Evolutionary conservation across 2,888 invertebrate genomes (phyloP).

Genomic region (Melinaea marsaeus): DNA sequence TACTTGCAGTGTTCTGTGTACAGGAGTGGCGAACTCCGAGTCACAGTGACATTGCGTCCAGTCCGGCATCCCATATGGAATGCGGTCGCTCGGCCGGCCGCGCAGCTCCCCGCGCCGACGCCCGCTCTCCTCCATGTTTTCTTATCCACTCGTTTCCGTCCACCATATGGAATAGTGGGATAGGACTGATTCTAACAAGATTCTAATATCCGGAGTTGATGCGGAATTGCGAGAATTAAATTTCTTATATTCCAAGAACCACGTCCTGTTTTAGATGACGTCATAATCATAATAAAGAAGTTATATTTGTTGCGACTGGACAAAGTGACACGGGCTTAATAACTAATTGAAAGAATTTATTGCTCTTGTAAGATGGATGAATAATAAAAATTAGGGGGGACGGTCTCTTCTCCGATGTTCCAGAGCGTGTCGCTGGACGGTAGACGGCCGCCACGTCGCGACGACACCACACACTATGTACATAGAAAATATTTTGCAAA

Average conservation of each 20-base stretch:
- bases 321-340: background rate
- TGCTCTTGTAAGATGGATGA: slow-evolving; percentile 10
- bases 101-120: slow-evolving; percentile 45
- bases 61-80: slow-evolving; percentile 75
- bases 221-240: slow-evolving; percentile 20
- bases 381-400: slow-evolving; percentile 33
- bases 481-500: slow-evolving; percentile 47
- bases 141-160: slow-evolving; percentile 66
- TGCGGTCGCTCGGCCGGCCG: slow-evolving; percentile 71
- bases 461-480: slow-evolving; percentile 48
- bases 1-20: slow-evolving; percentile 36
- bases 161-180: slow-evolving; percentile 70
- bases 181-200: slow-evolving; percentile 65
- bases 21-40: slow-evolving; percentile 49
- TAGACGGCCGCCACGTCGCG: slow-evolving; percentile 67
- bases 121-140: slow-evolving; percentile 69
- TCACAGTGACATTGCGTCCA: slow-evolving; percentile 76
- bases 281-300: slow-evolving; percentile 35
- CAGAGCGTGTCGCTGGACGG: slow-evolving; percentile 48
- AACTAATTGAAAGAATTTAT: slow-evolving; percentile 11
- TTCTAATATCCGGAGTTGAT: slow-evolving; percentile 39
- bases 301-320: background rate
- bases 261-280: slow-evolving; percentile 43
- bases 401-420: slow-evolving; percentile 46
- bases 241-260: slow-evolving; percentile 30